These are phyloP conservation scores for Netelia melanura DNA, from an alignment of 2,888 invertebrate species.

Conservation along the genomic window DNA sequence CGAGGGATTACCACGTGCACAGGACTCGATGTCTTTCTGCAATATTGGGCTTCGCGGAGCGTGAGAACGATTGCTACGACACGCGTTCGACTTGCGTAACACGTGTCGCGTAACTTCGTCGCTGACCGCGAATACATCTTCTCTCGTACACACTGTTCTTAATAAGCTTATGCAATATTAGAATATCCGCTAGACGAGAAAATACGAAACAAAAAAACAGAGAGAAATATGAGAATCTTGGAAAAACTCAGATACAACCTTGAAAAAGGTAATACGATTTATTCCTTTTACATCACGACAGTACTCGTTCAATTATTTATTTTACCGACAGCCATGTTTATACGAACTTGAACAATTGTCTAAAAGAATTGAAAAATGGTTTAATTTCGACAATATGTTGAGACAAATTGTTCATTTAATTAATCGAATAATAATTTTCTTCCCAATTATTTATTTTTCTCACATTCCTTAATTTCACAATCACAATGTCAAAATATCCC, in stretches of 20 bases:
- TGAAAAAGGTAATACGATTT: not conserved
- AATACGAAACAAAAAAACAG: not conserved
- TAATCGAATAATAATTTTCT: not conserved
- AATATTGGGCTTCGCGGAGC: not conserved
- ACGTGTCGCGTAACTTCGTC: conserved; percentile 43
- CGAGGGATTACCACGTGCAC: not conserved
- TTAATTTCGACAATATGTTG: not conserved
- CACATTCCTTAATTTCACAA: no score
- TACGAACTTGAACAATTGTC: no score
- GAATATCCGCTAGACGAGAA: not conserved
- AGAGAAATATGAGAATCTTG: not conserved
- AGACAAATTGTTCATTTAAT: not conserved
- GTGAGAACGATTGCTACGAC: not conserved
- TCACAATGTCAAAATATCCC: no score
- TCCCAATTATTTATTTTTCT: no score
- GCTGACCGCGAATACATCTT: conserved; percentile 7
- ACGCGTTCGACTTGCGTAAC: conserved; percentile 54
- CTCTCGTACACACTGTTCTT: not conserved
- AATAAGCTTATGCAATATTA: not conserved
- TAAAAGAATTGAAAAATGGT: not conserved
- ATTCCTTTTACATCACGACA: not conserved
- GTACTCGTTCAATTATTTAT: no score
- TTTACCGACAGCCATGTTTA: no score
- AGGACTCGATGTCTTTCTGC: not conserved
- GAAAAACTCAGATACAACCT: not conserved